Evolutionary conservation across 2,113 vertebrate genomes (phyloP).

Genomic region (Poeciliopsis prolifica): DNA sequence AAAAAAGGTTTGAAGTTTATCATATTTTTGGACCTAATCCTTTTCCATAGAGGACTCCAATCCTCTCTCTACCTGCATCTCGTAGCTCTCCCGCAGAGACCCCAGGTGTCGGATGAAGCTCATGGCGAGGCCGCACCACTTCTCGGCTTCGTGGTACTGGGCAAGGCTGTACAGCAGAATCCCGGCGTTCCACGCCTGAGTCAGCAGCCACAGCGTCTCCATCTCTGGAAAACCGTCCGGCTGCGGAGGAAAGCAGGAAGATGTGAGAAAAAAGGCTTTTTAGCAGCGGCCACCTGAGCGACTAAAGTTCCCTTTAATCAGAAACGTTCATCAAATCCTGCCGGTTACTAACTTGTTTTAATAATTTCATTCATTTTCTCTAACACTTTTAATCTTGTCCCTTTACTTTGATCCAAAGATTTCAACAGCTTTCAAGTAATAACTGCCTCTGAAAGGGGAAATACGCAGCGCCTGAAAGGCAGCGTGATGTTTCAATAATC

Average conservation of each 20-base stretch:
- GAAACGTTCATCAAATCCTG: slow-evolving; percentile 39
- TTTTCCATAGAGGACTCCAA: neutral
- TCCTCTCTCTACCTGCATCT: slow-evolving; percentile 82
- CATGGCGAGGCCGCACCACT: slow-evolving; percentile 89
- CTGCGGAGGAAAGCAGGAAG: slow-evolving; percentile 57
- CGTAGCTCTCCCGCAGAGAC: slow-evolving; percentile 87
- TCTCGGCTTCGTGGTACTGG: slow-evolving; percentile 85
- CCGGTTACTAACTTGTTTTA: slow-evolving; percentile 34
- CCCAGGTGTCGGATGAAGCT: slow-evolving; percentile 84
- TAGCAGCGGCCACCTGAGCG: slow-evolving; percentile 36
- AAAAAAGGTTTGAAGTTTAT: too few species aligned
- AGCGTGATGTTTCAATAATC: slow-evolving; percentile 66
- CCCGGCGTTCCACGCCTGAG: slow-evolving; percentile 90
- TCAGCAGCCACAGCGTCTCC: slow-evolving; percentile 91
- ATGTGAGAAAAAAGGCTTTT: slow-evolving; percentile 44
- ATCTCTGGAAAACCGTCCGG: slow-evolving; percentile 83
- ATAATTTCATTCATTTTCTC: slow-evolving; percentile 37
- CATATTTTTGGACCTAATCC: too few species aligned
- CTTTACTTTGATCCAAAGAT: slow-evolving; percentile 66
- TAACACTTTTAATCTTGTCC: slow-evolving; percentile 56
- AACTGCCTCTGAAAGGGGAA: slow-evolving; percentile 61
- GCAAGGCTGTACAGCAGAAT: slow-evolving; percentile 82
- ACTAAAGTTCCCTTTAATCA: slow-evolving; percentile 22
- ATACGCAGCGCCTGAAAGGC: slow-evolving; percentile 58
- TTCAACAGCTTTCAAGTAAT: slow-evolving; percentile 56